Evolutionary conservation across 2,113 vertebrate genomes (phyloP).

Genomic region (Herpetotheres cachinnans): DNA sequence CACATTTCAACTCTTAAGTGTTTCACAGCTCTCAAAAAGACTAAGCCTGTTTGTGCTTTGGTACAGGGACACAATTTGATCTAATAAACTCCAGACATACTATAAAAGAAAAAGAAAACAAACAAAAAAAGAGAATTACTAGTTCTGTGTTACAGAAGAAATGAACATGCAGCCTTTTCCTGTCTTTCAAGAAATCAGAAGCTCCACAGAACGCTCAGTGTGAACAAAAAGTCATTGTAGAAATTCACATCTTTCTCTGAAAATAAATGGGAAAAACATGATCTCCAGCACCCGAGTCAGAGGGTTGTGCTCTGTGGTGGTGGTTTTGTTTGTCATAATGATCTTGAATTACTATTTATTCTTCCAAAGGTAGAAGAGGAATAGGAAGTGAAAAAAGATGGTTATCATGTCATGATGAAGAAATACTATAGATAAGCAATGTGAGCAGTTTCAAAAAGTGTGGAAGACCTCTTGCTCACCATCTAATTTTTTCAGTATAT

Average conservation of each 20-base stretch:
- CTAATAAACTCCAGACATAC: not conserved
- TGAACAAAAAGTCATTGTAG: not conserved
- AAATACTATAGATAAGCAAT: not conserved
- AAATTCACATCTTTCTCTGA: not conserved
- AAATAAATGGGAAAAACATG: not conserved
- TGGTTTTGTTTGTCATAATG: not conserved
- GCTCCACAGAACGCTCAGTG: not conserved
- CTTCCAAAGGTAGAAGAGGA: not conserved
- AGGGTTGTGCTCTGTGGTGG: not conserved
- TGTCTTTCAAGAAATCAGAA: not conserved
- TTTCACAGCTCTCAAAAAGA: not conserved
- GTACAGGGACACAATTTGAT: not conserved
- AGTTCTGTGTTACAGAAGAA: not conserved
- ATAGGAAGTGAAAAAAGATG: not conserved
- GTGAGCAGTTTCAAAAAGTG: not conserved
- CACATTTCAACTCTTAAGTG: not conserved
- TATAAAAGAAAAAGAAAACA: not conserved
- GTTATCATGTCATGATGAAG: not conserved
- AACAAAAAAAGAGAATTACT: not conserved
- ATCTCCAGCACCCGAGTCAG: not conserved
- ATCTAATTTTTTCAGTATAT: not conserved
- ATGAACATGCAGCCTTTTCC: not conserved
- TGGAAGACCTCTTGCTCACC: not conserved
- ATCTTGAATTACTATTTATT: not conserved
- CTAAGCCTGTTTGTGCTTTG: not conserved